A percentile compares a stretch with the other conserved stretches of the same genome.
phyloP scores from a whole-genome alignment of 2,797 vertebrate species.

The Clarias fuscus region DNA sequence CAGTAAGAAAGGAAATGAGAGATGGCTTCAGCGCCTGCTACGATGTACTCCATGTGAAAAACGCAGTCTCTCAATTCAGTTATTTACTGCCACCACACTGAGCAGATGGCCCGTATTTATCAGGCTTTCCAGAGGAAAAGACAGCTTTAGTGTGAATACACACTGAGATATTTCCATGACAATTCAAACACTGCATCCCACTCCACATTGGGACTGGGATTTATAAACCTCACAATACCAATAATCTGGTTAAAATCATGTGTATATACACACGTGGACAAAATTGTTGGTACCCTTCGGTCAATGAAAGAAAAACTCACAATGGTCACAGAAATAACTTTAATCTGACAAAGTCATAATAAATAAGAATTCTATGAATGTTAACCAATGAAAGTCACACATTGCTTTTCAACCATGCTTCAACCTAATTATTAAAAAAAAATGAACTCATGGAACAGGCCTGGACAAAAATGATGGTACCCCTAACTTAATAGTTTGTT shows the following conservation, averaged over 20 bases:
- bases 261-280: too few species aligned
- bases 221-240: not conserved
- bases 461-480: too few species aligned
- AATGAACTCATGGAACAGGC: too few species aligned
- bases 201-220: not conserved
- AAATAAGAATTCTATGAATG: too few species aligned
- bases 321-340: too few species aligned
- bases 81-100: not conserved
- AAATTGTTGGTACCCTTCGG: too few species aligned
- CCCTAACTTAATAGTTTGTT: too few species aligned
- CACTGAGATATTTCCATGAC: not conserved
- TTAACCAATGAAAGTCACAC: too few species aligned
- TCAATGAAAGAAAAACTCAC: too few species aligned
- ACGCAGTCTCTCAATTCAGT: not conserved
- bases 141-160: not conserved
- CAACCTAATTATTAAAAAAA: too few species aligned
- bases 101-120: constrained; percentile 12
- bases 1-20: not conserved
- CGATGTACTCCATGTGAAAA: not conserved
- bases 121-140: constrained; percentile 7
- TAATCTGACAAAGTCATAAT: too few species aligned
- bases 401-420: too few species aligned
- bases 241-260: not conserved
- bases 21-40: not conserved
- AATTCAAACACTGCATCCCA: not conserved